A percentile compares a stretch with the other conserved stretches of the same genome.
Conservation (phyloP, 2,888 invertebrate species). For the Timandra comae region DNA sequence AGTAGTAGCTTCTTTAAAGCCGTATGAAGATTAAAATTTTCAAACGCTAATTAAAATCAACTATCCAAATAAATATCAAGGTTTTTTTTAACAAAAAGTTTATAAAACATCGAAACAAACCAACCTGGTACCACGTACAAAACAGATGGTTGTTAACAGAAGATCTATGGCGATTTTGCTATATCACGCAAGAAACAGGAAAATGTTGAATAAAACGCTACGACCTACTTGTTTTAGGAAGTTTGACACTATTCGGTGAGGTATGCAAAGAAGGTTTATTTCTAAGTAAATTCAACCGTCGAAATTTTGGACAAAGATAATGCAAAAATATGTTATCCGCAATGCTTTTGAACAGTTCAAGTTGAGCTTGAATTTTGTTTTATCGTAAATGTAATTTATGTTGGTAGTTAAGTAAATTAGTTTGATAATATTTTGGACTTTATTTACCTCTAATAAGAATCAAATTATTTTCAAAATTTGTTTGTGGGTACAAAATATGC, state of each 20-base stretch:
- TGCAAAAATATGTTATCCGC: slow-evolving; percentile 10
- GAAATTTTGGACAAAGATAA: slow-evolving; percentile 4
- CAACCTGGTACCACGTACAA: slow-evolving; percentile 13
- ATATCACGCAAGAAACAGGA: slow-evolving; percentile 22
- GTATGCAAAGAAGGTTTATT: slow-evolving; percentile 12
- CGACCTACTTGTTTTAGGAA: slow-evolving; percentile 20
- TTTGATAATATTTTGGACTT: no score
- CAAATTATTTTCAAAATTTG: no score
- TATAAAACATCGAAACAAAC: slow-evolving; percentile 4
- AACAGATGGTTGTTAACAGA: slow-evolving; percentile 16
- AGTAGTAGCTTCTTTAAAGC: no score
- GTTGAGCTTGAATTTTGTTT: no score
- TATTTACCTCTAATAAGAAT: no score
- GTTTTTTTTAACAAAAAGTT: slow-evolving; percentile 12
- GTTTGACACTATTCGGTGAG: slow-evolving; percentile 16
- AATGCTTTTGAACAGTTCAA: background rate
- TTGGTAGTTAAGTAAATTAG: no score
- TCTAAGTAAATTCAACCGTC: slow-evolving; percentile 8
- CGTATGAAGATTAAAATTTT: no score
- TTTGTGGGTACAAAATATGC: no score
- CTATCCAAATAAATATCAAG: no score
- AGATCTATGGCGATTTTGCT: slow-evolving; percentile 23
- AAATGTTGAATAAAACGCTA: slow-evolving; percentile 16
- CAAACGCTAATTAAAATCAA: no score
- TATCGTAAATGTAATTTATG: background rate